Evolutionary conservation across 2,113 vertebrate species (phyloP).

Genomic region (Anhinga rufa): DNA sequence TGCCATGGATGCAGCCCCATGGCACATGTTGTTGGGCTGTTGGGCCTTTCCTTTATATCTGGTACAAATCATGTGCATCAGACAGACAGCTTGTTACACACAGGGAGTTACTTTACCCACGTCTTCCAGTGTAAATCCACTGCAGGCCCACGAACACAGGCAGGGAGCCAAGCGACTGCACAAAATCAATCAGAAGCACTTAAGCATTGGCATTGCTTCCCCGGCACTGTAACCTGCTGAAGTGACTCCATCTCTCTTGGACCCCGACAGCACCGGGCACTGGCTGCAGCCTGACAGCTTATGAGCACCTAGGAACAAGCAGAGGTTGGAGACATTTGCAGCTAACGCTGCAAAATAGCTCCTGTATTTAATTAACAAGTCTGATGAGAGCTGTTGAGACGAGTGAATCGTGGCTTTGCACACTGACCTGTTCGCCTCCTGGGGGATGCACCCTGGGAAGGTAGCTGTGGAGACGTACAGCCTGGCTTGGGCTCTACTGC

Average conservation of each 20-base stretch:
- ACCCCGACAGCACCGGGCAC: rapidly evolving
- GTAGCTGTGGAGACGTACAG: rapidly evolving
- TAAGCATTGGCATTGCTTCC: background rate
- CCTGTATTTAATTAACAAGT: background rate
- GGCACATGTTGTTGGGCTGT: background rate
- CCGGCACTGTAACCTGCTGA: background rate
- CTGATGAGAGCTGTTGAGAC: background rate
- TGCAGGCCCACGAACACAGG: background rate
- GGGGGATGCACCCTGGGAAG: rapidly evolving
- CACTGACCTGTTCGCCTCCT: background rate
- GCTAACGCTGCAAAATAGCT: background rate
- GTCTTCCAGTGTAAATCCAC: background rate
- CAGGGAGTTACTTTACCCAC: background rate
- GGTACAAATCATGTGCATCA: background rate
- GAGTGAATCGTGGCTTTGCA: rapidly evolving
- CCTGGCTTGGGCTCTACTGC: background rate
- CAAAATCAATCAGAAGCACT: background rate
- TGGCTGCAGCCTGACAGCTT: background rate
- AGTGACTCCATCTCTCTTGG: background rate
- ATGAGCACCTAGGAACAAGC: background rate
- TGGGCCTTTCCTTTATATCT: background rate
- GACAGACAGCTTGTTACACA: background rate
- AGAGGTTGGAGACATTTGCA: background rate
- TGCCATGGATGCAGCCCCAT: no score
- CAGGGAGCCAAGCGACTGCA: background rate